These are phyloP conservation scores for Lithodes maja DNA, from an alignment of 2,888 invertebrate genomes.

Conservation along the genomic window DNA sequence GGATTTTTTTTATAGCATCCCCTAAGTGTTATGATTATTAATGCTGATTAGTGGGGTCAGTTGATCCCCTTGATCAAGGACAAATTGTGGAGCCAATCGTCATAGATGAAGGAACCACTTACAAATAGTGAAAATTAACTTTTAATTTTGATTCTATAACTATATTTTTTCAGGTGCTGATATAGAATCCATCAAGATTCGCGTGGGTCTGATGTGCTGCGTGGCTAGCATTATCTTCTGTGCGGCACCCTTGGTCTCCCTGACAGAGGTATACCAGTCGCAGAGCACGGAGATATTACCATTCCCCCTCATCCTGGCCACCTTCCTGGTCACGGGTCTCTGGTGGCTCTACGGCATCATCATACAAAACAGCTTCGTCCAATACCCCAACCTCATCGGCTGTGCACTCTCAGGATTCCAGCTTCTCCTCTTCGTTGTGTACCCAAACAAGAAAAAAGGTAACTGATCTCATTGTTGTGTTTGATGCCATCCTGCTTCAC, in stretches of 20 bases:
- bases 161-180: slow-evolving; percentile 22
- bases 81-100: too few relatives aligned
- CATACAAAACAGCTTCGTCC: slow-evolving; percentile 84
- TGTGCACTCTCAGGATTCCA: slow-evolving; percentile 84
- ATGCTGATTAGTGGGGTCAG: too few relatives aligned
- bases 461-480: slow-evolving; percentile 22
- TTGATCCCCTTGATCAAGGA: too few relatives aligned
- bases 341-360: slow-evolving; percentile 90
- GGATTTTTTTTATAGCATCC: too few relatives aligned
- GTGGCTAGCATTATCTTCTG: slow-evolving; percentile 74
- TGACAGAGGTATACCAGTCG: slow-evolving; percentile 83
- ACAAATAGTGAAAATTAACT: too few relatives aligned
- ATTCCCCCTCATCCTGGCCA: slow-evolving; percentile 89
- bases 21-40: too few relatives aligned
- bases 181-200: slow-evolving; percentile 25
- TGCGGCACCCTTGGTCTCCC: slow-evolving; percentile 74
- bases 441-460: slow-evolving; percentile 76
- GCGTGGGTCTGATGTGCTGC: slow-evolving; percentile 64
- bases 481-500: neutral
- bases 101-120: too few relatives aligned
- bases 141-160: neutral
- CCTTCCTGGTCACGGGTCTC: slow-evolving; percentile 84
- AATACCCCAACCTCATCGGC: slow-evolving; percentile 88
- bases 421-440: slow-evolving; percentile 84
- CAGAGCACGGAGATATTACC: slow-evolving; percentile 91